Evolutionary conservation across 2,113 vertebrate genomes (phyloP).

Genomic region (Halcyon senegalensis): DNA sequence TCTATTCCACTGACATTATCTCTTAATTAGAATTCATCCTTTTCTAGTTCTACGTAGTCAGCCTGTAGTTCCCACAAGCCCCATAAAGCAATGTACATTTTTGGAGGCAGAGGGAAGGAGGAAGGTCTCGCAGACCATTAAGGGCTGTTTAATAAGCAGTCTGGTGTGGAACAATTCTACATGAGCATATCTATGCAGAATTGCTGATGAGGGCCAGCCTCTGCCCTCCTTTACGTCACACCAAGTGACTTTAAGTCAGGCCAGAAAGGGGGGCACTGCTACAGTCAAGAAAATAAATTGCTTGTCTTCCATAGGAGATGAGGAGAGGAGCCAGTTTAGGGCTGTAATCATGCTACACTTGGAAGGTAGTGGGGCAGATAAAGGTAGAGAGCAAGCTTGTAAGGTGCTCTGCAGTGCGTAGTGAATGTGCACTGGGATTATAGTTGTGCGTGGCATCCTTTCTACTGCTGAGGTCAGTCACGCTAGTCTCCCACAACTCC

Average conservation of each 20-base stretch:
- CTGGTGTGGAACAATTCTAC: slow-evolving; percentile 17
- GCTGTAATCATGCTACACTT: background rate
- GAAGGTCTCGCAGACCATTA: slow-evolving; percentile 36
- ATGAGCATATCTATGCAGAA: background rate
- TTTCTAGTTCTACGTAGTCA: slow-evolving; percentile 55
- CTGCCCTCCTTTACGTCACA: background rate
- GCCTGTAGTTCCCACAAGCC: slow-evolving; percentile 49
- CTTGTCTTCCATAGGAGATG: background rate
- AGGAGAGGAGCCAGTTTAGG: background rate
- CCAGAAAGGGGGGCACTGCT: background rate
- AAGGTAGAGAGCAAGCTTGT: background rate
- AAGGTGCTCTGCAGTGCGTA: background rate
- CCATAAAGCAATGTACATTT: slow-evolving; percentile 40
- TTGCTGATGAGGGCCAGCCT: background rate
- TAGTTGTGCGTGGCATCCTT: fast-evolving
- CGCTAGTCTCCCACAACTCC: fast-evolving
- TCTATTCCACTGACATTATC: slow-evolving; percentile 73
- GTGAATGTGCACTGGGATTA: background rate
- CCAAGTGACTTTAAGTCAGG: background rate
- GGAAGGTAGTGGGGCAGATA: background rate
- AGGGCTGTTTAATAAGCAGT: slow-evolving; percentile 52
- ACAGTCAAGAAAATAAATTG: background rate
- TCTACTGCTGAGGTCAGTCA: background rate
- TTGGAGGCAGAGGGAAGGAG: slow-evolving; percentile 21
- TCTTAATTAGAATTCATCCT: slow-evolving; percentile 75